Evolutionary conservation across 2,888 invertebrate species (phyloP), one percentile per base, ranked within the genome.

Genomic region (Meliscaeva auricollis): DNA sequence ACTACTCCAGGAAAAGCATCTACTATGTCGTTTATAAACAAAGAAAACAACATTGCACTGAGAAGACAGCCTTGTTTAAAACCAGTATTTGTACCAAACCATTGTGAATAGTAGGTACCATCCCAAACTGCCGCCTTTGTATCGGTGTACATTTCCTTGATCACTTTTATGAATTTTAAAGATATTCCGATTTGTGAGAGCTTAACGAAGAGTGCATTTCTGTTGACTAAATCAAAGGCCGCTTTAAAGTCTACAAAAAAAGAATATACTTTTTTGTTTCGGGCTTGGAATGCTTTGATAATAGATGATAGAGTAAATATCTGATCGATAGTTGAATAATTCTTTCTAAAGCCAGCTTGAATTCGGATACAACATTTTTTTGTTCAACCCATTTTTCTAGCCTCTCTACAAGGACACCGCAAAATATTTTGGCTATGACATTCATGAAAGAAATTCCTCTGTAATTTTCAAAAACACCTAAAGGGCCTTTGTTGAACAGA

Each of bases 261-360:
- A 13, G 11, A 50, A 13, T 50, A 50, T 3, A 50, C 50, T 50
- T 50, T 50, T 22, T 50, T 50, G 15, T 22, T 50, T 11, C 22
- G 3, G 2, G 50, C 44, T 7, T 44, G 15, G 15, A 44, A 44
- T 4, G 44, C 44, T 44, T 44, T 44, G n/a, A 44, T 7, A 22
- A 50, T 50, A 3, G 38, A 38, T 38, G 38, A 38, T 11, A 38
- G 38, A 2, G 38, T 38, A 26, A 66, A 66, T 1, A 50, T 35
- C 35, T 50, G 48, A 48, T 66, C 50, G 6, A 35, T n/a, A 8
- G 17, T 64, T 4, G 32, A 64, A 48, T 32, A 32, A 17, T 48
- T 17, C 9, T 64, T 9, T 46, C 15, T 44, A 30, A 66, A 50
- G 11, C 11, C 50, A 35, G 66, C 66, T 32, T 66, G 50, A 66